Evolutionary conservation across 2,888 invertebrate species (phyloP).

Genomic region (Aporophyla lueneburgensis): DNA sequence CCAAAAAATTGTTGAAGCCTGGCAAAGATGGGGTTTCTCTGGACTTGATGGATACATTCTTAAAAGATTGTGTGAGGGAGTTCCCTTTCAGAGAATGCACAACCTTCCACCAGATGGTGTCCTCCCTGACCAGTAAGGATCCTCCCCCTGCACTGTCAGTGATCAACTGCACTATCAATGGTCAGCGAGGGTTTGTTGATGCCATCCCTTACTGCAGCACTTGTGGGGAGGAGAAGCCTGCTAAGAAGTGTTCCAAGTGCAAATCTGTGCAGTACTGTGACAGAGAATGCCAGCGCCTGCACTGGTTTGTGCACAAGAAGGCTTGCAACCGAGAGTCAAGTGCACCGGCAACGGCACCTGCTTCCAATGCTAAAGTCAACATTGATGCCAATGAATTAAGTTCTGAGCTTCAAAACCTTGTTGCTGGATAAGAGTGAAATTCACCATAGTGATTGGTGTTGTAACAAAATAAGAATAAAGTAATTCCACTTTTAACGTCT

Average conservation of each 20-base stretch:
- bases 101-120: constrained; percentile 96
- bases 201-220: constrained; percentile 94
- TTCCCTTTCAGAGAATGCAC: constrained; percentile 98
- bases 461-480: constrained; percentile 56
- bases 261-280: constrained; percentile 98
- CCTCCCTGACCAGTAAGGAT: constrained; percentile 94
- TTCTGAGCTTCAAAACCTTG: constrained; percentile 88
- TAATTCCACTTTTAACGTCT: constrained; percentile 64
- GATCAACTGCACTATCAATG: constrained; percentile 96
- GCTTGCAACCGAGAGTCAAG: constrained; percentile 93
- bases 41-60: constrained; percentile 93
- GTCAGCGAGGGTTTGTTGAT: constrained; percentile 95
- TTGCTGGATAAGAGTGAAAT: constrained; percentile 78
- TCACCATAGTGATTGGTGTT: constrained; percentile 25
- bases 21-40: constrained; percentile 93
- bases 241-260: constrained; percentile 98
- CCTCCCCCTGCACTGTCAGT: constrained; percentile 93
- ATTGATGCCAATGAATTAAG: constrained; percentile 88
- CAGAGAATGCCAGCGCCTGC: constrained; percentile 97
- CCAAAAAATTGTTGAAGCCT: constrained; percentile 94
- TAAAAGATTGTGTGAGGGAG: constrained; percentile 96
- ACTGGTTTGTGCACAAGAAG: constrained; percentile 98
- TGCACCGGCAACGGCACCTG: constrained; percentile 73
- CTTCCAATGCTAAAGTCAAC: constrained; percentile 74
- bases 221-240: constrained; percentile 97